phyloP scores from a whole-genome alignment of 2,888 invertebrate genomes.

The Syrista parreyssii region DNA sequence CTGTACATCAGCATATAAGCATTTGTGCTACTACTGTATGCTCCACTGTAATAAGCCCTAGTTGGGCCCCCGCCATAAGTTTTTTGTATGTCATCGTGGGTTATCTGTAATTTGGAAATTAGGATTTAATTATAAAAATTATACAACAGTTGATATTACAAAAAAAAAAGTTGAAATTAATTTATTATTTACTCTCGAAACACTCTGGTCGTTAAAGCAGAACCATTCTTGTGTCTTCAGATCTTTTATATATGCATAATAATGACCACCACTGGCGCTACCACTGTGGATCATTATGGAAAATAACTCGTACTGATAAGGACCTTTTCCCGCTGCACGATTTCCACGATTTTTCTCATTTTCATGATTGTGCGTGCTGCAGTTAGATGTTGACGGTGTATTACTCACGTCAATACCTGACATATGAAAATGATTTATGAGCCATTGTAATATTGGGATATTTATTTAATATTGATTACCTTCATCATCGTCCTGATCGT shows the following conservation, averaged over 20 bases:
- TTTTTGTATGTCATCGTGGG: constrained; percentile 82
- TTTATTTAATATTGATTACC: constrained; percentile 50
- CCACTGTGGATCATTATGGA: constrained; percentile 94
- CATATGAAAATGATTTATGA: not conserved
- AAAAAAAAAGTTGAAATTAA: not conserved
- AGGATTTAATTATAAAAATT: not conserved
- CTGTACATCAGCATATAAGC: constrained; percentile 94
- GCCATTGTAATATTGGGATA: not conserved
- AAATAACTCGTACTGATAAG: constrained; percentile 86
- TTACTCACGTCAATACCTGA: constrained; percentile 73
- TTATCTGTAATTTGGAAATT: constrained; percentile 69
- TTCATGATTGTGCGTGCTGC: constrained; percentile 66
- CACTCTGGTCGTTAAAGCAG: constrained; percentile 90
- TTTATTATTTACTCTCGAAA: constrained; percentile 72
- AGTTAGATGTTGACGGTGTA: constrained; percentile 59
- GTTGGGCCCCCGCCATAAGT: constrained; percentile 82
- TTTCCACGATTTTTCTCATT: constrained; percentile 68
- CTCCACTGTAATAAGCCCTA: constrained; percentile 77
- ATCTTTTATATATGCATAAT: constrained; percentile 91
- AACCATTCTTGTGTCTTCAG: constrained; percentile 82
- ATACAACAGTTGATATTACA: not conserved
- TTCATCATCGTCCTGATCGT: constrained; percentile 74
- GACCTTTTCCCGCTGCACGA: constrained; percentile 68
- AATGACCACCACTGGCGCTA: constrained; percentile 90
- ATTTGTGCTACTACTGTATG: constrained; percentile 84